These are phyloP conservation scores for Myripristis murdjan DNA, from an alignment of 2,797 vertebrate species.

Conservation along the genomic window DNA sequence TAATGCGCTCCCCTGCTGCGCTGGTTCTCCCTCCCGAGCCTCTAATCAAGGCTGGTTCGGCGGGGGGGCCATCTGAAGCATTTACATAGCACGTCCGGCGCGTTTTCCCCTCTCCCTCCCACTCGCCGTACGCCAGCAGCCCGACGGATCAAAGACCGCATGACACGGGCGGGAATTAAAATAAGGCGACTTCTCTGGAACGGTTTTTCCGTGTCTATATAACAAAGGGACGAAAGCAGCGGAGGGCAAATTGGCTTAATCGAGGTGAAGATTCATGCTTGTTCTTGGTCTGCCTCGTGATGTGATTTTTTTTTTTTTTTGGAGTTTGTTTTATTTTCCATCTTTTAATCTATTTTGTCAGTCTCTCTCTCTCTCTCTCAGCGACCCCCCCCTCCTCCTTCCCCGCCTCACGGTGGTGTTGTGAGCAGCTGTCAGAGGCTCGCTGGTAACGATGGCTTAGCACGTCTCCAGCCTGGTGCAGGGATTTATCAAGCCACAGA, in stretches of 20 bases:
- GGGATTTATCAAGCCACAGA: conserved; percentile 75
- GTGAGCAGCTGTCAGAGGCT: conserved; percentile 68
- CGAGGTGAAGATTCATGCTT: conserved; percentile 29
- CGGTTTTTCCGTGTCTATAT: conserved; percentile 38
- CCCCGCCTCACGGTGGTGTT: conserved; percentile 41
- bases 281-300: conserved; percentile 23
- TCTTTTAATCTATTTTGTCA: conserved; percentile 18
- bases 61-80: conserved; percentile 62
- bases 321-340: conserved; percentile 7
- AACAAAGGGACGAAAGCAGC: conserved; percentile 36
- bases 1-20: conserved; percentile 59
- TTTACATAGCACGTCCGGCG: conserved; percentile 47
- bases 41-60: conserved; percentile 64
- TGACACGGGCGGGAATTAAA: conserved; percentile 65
- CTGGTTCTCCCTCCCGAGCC: conserved; percentile 33
- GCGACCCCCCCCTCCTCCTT: too few relatives aligned
- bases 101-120: conserved; percentile 43
- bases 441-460: conserved; percentile 58
- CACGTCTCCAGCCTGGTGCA: conserved; percentile 42
- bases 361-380: conserved; percentile 47
- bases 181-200: conserved; percentile 70
- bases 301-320: conserved; percentile 35
- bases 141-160: conserved; percentile 63
- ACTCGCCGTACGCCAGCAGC: conserved; percentile 37
- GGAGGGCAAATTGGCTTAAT: conserved; percentile 44